Evolutionary conservation across 2,888 invertebrate genomes (phyloP), one percentile per base, ranked within the genome.

Genomic region (Alcis repandata): DNA sequence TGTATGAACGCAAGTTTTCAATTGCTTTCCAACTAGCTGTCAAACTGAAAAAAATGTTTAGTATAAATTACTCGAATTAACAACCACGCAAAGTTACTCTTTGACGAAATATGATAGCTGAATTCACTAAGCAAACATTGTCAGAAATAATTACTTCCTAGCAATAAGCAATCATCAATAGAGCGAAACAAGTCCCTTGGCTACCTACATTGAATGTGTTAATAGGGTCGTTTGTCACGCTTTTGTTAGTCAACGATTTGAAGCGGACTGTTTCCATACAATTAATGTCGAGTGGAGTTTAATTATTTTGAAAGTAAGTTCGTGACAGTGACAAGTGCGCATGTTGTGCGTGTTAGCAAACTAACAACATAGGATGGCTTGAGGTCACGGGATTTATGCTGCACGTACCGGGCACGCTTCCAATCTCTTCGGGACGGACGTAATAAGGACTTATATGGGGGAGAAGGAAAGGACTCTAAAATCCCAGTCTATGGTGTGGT

Each of bases 401-500:
- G 15, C 17, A 22, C 38, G 17, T 32, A 57, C 17, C 45, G 84
- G 87, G 88, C 88, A 84, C 66, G 38, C 77, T 82, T 87, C 87
- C 88, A 88, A 88, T 78, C 73, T 75, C 73, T 57, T 49, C 15
- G 15, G n/a, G 6, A 8, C 15, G 36, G 45, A 11, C 41, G 46
- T 49, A 62, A 7, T 56, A 8, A 54, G 59, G 45, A 38, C 40
- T 10, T 15, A 15, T 27, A 19, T 13, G 20, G n/a, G 33, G 7
- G 33, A 9, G 45, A 43, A 19, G 2, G n/a, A 8, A n/a, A 3
- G 27, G 1, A 1, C n/a, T n/a, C n/a, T n/a, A n/a, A n/a, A 40
- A 9, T 40, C 27, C 6, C 27, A 27, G 6, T 27, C 27, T 6
- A 27, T 27, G 27, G 2, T 27, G 2, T 2, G 3, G 6, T 27